phyloP scores from a whole-genome alignment of 2,888 invertebrate genomes.

The Spisula solida region DNA sequence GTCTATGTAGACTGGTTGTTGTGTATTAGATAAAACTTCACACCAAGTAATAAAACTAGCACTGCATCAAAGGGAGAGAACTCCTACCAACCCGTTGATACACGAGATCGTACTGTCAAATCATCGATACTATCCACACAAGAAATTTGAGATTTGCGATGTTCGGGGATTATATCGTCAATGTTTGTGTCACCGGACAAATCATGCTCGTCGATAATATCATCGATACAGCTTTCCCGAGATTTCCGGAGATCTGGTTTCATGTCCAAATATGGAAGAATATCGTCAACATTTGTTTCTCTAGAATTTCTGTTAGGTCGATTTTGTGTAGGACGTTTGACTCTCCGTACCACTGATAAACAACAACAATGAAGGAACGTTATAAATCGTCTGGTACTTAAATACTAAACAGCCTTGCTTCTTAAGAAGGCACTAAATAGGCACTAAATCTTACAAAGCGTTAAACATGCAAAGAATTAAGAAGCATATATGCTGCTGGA shows the following conservation, averaged over 20 bases:
- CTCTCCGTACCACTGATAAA: constrained; percentile 55
- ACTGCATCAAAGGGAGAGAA: constrained; percentile 42
- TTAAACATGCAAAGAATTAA: constrained; percentile 8
- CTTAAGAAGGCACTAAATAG: too few species aligned
- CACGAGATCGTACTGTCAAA: constrained; percentile 3
- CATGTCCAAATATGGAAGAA: constrained; percentile 50
- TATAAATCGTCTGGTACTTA: neutral
- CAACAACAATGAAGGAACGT: neutral
- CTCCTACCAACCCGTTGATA: constrained; percentile 47
- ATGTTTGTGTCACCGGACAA: constrained; percentile 57
- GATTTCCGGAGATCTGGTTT: constrained; percentile 67
- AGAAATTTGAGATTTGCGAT: constrained; percentile 46
- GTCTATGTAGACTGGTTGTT: constrained; percentile 28
- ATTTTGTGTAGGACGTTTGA: constrained; percentile 51
- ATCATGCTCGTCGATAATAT: constrained; percentile 68
- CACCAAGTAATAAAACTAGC: constrained; percentile 53
- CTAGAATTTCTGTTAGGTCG: constrained; percentile 61
- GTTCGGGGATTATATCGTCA: constrained; percentile 52
- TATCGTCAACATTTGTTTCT: constrained; percentile 69
- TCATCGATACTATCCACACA: constrained; percentile 52
- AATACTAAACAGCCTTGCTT: neutral
- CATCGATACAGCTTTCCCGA: constrained; percentile 74
- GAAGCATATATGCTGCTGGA: constrained; percentile 6
- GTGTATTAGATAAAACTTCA: constrained; percentile 54
- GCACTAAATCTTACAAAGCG: too few species aligned